Percentiles rank a stretch among this genome's conserved stretches.
Conservation (phyloP, 2,888 invertebrate genomes). For the Nephrotoma appendiculata region DNA sequence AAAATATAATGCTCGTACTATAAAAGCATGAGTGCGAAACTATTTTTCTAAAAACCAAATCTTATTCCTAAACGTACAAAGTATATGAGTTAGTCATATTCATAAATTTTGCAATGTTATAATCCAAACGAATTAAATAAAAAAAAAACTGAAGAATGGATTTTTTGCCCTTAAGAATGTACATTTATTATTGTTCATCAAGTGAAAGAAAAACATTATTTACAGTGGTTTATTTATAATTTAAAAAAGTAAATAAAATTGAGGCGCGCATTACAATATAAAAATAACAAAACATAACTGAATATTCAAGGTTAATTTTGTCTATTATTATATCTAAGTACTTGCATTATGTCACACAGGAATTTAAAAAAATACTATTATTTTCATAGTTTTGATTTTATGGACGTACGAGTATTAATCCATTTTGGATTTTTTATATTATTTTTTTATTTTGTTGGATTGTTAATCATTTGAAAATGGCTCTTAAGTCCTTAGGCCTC, state of each 20-base stretch:
- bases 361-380: too few species aligned
- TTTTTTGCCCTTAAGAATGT: neutral
- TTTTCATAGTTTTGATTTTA: too few species aligned
- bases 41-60: neutral
- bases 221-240: neutral
- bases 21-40: neutral
- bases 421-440: too few species aligned
- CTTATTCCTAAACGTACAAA: neutral
- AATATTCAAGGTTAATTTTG: neutral
- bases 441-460: too few species aligned
- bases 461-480: too few species aligned
- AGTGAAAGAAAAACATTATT: neutral
- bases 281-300: neutral
- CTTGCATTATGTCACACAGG: neutral
- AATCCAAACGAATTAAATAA: neutral
- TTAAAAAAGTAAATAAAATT: neutral
- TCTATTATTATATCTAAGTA: neutral
- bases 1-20: neutral
- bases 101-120: neutral
- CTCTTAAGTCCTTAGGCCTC: too few species aligned
- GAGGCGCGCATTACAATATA: neutral
- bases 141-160: neutral
- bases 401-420: too few species aligned
- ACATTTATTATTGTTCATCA: neutral
- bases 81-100: neutral